These are phyloP conservation scores for Diadema setosum DNA, from an alignment of 35 echinoderm and acorn worm genomes.

Conservation along the genomic window DNA sequence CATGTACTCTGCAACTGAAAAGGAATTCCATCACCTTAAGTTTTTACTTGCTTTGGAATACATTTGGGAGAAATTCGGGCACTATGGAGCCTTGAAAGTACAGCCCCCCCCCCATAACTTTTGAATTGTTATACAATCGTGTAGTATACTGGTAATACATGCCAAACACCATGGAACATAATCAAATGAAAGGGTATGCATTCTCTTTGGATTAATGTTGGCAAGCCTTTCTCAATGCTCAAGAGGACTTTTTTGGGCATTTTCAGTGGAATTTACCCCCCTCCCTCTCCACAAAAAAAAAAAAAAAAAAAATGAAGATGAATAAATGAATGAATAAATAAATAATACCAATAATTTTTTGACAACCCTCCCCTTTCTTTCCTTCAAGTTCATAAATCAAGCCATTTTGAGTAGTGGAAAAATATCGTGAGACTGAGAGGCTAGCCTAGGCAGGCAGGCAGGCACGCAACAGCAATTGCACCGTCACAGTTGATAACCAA, in stretches of 20 bases:
- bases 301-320: no score
- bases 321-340: no score
- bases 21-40: neutral
- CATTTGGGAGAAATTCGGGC: neutral
- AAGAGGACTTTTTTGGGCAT: no score
- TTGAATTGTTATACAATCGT: neutral
- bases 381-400: neutral
- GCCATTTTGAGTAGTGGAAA: no score
- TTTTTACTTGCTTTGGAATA: neutral
- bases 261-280: neutral
- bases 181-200: neutral
- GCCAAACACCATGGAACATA: neutral
- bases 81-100: neutral
- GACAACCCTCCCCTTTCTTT: neutral
- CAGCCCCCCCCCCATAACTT: neutral
- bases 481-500: neutral
- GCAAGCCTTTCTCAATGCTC: no score
- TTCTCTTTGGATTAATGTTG: no score
- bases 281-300: neutral
- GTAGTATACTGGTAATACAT: neutral
- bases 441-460: neutral
- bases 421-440: no score
- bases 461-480: neutral
- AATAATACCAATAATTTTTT: no score
- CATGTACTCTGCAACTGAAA: neutral